Percentiles rank a stretch among this genome's conserved stretches.
Evolutionary conservation across 2,888 invertebrate genomes (phyloP).

Genomic region (Julus scandinavius): DNA sequence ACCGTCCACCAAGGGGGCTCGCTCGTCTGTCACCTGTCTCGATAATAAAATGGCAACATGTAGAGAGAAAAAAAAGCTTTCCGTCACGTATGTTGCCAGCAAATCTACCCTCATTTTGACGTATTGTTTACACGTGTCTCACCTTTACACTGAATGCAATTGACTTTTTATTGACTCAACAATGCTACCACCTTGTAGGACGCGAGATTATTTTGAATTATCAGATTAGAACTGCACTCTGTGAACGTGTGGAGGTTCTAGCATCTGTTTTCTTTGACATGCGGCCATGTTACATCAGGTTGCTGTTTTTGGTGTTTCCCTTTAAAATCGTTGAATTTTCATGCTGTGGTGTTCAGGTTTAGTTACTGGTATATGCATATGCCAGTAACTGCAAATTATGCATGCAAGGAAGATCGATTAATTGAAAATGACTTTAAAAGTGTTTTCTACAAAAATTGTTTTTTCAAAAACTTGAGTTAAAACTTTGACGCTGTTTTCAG

Average conservation of each 20-base stretch:
- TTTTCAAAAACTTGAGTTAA: no score
- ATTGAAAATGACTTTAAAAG: no score
- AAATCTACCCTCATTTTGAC: conserved; percentile 16
- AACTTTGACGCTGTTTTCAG: no score
- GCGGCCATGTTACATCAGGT: neutral
- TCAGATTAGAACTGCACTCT: neutral
- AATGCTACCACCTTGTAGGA: conserved; percentile 3
- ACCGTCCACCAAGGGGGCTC: neutral
- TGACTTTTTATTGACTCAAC: conserved; percentile 30
- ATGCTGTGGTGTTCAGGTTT: neutral
- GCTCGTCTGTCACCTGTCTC: conserved; percentile 31
- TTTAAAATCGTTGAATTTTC: neutral
- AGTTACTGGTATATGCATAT: neutral
- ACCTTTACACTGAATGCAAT: conserved; percentile 18
- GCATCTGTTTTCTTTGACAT: neutral
- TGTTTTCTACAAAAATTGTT: no score
- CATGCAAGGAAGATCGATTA: no score
- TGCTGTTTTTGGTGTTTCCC: no score
- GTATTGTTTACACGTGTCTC: conserved; percentile 32
- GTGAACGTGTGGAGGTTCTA: neutral
- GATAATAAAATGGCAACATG: neutral
- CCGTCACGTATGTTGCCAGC: conserved; percentile 30
- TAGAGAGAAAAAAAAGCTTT: neutral
- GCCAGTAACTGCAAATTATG: neutral
- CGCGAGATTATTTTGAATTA: conserved; percentile 37